Percentiles rank a stretch among this genome's conserved stretches.
Evolutionary conservation across 2,888 invertebrate species (phyloP).

Genomic region (Drosophila infuscata): DNA sequence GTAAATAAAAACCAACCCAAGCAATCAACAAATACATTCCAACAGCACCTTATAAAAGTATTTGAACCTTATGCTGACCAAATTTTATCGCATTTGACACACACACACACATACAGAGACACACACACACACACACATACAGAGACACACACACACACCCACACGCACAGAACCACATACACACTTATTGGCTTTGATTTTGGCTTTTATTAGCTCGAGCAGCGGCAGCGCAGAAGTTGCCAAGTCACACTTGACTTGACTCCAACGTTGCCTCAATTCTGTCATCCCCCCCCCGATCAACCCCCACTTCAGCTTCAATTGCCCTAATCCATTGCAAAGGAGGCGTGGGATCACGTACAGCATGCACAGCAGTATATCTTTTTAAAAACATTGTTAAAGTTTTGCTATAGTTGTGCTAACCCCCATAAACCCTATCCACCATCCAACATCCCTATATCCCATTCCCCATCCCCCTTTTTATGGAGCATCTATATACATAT

Average conservation of each 20-base stretch:
- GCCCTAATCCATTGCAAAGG: constrained; percentile 75
- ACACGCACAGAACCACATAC: constrained; percentile 18
- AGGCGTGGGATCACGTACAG: constrained; percentile 75
- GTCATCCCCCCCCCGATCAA: not conserved
- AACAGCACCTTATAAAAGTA: constrained; percentile 81
- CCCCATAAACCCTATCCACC: not conserved
- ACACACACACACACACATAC: constrained; percentile 47
- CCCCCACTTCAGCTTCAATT: constrained; percentile 70
- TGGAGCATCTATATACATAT: constrained; percentile 15
- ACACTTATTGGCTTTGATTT: constrained; percentile 70
- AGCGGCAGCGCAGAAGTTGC: constrained; percentile 46
- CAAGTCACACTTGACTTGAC: constrained; percentile 63
- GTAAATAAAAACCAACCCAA: constrained; percentile 75
- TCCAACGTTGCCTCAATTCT: constrained; percentile 35
- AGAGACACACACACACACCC: constrained; percentile 51
- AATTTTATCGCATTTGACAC: constrained; percentile 78
- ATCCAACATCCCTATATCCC: not conserved
- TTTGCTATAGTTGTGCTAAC: constrained; percentile 57
- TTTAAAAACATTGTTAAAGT: constrained; percentile 81
- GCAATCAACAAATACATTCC: constrained; percentile 79
- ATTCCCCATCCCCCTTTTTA: not conserved
- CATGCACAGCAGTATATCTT: constrained; percentile 74
- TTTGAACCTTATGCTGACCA: constrained; percentile 80
- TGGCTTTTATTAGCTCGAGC: constrained; percentile 76
- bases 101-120: constrained; percentile 34